Base-by-base conservation (phyloP, 2,113 vertebrate genomes). In the Aspidoscelis tigris region DNA sequence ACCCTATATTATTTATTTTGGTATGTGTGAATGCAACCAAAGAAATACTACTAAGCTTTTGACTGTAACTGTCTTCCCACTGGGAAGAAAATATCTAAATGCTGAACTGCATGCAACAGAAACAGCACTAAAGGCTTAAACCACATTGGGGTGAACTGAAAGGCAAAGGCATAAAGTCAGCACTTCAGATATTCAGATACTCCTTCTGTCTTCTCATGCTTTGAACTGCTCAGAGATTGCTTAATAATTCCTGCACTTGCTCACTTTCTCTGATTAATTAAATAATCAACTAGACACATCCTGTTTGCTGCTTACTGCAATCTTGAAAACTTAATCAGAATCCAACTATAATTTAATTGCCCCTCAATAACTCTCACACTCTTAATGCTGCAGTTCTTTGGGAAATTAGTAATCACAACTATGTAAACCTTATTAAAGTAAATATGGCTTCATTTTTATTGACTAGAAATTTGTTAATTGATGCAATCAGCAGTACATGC, bases 371-470 rank as follows among this genome's bases (percentile, higher is more conserved):
- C 82, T 92, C 79, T 90, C 89, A 81, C 61, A 92, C 77, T 92
- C 86, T 91, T 93, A 93, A 79, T 92, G 86, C 90, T 94, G 90
- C 81, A 90, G 86, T 94, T 94, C 89, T 93, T 88, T 91, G 92
- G 83, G 87, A 95, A 95, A 92, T 93, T 93, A 90, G 90, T 94
- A 93, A 95, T 96, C 86, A 88, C 90, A 93, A 93, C 94, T 95
- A 95, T 95, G 94, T 84, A 95, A 94, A 95, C 91, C 81, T 90
- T 94, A 95, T 96, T 95, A 95, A 92, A 87, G 68, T 94, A 95
- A 95, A 95, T 94, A 95, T 88, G 90, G 86, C 84, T 93, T 77
- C 71, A 81, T 91, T 93, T 95, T 92, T 93, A 89, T 93, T 92
- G 89, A 91, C 89, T 89, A 84, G 82, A 80, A 90, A 33, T 66